Conservation (phyloP, 2,113 vertebrate genomes). For the Mesocricetus auratus region DNA sequence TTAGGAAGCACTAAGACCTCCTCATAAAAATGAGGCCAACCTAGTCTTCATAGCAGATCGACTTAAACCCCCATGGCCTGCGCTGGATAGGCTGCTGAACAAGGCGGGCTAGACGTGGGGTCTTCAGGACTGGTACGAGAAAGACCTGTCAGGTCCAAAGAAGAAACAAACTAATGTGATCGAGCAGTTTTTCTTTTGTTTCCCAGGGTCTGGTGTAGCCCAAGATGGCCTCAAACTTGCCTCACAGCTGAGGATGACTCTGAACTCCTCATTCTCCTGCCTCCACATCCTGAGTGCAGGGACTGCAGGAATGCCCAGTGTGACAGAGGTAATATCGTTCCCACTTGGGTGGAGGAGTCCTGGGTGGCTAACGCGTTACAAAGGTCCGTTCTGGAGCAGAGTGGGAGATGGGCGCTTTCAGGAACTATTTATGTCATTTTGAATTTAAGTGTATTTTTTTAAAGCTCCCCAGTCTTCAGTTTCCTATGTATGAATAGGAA, state of each 20-base stretch:
- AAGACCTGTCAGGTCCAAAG: neutral
- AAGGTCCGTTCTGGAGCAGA: neutral
- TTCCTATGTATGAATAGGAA: conserved; percentile 37
- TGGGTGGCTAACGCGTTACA: neutral
- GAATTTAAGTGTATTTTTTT: conserved; percentile 60
- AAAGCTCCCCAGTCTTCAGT: neutral
- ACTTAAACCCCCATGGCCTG: neutral
- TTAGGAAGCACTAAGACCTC: neutral
- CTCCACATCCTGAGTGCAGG: neutral
- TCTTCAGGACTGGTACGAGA: neutral
- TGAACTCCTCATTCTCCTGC: neutral
- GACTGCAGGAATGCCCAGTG: neutral
- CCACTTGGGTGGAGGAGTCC: neutral
- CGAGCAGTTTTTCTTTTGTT: neutral
- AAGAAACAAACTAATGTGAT: neutral
- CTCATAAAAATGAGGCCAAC: neutral
- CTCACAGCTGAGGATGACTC: neutral
- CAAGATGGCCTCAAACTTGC: neutral
- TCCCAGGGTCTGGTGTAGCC: neutral
- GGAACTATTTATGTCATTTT: neutral
- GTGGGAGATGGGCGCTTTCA: neutral
- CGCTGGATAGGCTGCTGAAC: neutral
- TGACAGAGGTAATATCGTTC: neutral
- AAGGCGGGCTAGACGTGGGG: neutral
- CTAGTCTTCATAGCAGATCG: too few relatives aligned